Percentiles rank a stretch among this genome's conserved stretches.
Evolutionary conservation across 53 echinoderm and acorn worm species (phyloP).

Genomic region (Stichopus horrens): DNA sequence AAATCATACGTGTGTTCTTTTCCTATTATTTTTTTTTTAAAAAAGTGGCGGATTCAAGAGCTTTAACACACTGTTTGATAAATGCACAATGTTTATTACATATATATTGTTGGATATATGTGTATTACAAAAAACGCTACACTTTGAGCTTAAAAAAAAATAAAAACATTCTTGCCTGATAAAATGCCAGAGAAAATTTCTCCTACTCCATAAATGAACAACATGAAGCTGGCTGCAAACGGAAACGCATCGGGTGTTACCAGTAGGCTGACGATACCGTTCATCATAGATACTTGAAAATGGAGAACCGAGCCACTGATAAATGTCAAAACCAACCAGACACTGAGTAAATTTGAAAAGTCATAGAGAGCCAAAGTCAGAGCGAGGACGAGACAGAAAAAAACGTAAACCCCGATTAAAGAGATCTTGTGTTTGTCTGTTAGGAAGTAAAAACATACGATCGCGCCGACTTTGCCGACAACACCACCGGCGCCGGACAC

Average conservation of each 20-base stretch:
- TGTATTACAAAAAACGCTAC: too few relatives aligned
- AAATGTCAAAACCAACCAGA: slow-evolving; percentile 18
- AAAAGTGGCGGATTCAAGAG: not conserved
- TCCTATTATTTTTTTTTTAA: not conserved
- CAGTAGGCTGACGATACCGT: not conserved
- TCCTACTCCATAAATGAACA: slow-evolving; percentile 14
- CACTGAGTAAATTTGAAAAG: not conserved
- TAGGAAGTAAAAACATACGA: not conserved
- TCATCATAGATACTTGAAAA: slow-evolving; percentile 21
- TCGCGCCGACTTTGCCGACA: not conserved
- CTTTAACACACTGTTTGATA: not conserved
- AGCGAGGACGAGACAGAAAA: not conserved
- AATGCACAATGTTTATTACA: not conserved
- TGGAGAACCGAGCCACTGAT: not conserved
- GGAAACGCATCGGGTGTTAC: slow-evolving; percentile 6
- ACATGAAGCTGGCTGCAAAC: not conserved
- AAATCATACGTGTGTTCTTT: too few relatives aligned
- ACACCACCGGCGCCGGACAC: slow-evolving; percentile 6
- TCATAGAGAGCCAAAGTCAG: not conserved
- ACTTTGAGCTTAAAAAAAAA: too few relatives aligned
- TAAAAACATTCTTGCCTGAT: not conserved
- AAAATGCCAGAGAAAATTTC: slow-evolving; percentile 22
- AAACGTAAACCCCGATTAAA: not conserved
- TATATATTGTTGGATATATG: not conserved
- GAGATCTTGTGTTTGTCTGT: not conserved